Conservation (phyloP, 2,113 vertebrate genomes). For the Agelaius phoeniceus region DNA sequence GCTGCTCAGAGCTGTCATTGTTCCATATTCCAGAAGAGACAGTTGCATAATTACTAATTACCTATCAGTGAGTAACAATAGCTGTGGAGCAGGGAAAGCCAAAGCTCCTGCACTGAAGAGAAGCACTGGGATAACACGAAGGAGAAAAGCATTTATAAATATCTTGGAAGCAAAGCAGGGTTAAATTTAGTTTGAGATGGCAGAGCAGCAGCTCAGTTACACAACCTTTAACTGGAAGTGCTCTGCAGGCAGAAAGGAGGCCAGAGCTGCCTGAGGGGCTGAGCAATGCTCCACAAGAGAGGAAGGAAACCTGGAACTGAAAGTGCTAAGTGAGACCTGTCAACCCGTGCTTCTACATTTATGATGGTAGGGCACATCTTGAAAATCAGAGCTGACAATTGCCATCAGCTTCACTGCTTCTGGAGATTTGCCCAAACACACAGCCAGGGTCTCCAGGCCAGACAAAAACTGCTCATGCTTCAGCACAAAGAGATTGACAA, state of each 20-base stretch:
- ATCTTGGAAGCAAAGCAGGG: neutral
- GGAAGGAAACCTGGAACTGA: neutral
- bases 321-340: neutral
- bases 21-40: neutral
- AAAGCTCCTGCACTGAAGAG: neutral
- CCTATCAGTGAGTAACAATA: neutral
- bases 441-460: neutral
- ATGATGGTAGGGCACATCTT: neutral
- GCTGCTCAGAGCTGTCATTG: slow-evolving; percentile 1
- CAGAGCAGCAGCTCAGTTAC: neutral
- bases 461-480: neutral
- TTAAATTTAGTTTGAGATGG: neutral
- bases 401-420: neutral
- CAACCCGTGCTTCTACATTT: neutral
- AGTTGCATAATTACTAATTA: slow-evolving; percentile 12
- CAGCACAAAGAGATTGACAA: neutral
- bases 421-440: neutral
- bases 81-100: neutral
- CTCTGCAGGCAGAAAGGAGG: neutral
- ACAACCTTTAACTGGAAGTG: neutral
- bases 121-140: neutral
- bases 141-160: slow-evolving; percentile 5
- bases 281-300: neutral
- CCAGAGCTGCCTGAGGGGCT: neutral
- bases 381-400: neutral